phyloP scores from a whole-genome alignment of 2,888 invertebrate species.

The Chironomus tentans region DNA sequence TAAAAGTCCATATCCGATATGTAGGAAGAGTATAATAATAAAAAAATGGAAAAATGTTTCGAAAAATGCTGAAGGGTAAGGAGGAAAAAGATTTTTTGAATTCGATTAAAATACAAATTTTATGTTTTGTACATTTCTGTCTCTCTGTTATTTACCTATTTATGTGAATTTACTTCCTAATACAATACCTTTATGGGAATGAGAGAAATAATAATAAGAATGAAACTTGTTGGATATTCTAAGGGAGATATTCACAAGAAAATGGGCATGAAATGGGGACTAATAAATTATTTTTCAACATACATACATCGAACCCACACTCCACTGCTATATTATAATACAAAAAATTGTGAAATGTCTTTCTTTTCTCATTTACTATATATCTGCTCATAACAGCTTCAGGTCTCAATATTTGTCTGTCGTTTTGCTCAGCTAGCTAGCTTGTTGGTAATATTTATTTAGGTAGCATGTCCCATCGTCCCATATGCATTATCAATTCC shows the following conservation, averaged over 20 bases:
- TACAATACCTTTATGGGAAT: background rate
- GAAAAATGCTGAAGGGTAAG: background rate
- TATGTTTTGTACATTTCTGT: conserved; percentile 3
- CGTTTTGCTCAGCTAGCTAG: background rate
- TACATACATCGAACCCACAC: background rate
- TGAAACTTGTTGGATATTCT: background rate
- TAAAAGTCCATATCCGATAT: background rate
- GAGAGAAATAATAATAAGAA: too few relatives aligned
- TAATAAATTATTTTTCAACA: conserved; percentile 15
- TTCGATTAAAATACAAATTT: conserved; percentile 21
- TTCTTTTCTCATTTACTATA: background rate
- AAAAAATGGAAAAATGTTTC: background rate
- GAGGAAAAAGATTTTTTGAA: conserved; percentile 3
- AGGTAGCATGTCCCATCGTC: conserved; percentile 24
- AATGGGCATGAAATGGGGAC: background rate
- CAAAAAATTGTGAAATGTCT: background rate
- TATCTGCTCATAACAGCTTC: background rate
- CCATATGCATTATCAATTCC: conserved; percentile 26
- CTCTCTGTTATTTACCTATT: background rate
- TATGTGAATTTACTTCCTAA: background rate
- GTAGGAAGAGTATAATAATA: background rate
- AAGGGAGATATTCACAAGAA: too few relatives aligned
- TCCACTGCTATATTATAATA: background rate
- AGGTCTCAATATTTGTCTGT: background rate
- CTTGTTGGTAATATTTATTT: conserved; percentile 14